Base-by-base conservation (phyloP, 1,140 invertebrate genomes). In the Harlomillsia oculata region DNA sequence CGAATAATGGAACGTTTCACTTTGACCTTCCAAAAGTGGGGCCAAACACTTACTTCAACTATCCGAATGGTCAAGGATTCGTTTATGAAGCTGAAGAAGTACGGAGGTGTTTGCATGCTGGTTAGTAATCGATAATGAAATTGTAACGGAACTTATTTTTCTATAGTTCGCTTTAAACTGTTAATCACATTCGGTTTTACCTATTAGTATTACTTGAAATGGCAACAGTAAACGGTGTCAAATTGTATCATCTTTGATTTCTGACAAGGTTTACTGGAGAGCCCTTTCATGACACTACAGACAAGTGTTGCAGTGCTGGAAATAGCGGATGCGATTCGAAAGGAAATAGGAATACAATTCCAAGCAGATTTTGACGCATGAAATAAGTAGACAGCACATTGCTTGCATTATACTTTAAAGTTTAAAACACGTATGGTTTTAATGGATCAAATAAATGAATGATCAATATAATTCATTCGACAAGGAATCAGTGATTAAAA, bases 11-110 rank as follows among this genome's bases (percentile, higher is more conserved):
- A 36, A 67, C 72, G n/a, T 73, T 75, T 56, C 70, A 77, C 25
- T 76, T 76, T 64, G 66, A 74, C 2, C 66, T 83, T 2, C 82
- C 82, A 4, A 37, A 49, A 23, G 66, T 16, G 5, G 29, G 2
- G 14, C n/a, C 16, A 80, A 80, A 69, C 85, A 79, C 63, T 59
- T 53, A n/a, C 85, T 87, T 8, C 6, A 36, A 23, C n/a, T 40
- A 37, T 14, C 23, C 32, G 5, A 1, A 34, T 66, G 82, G 82
- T 28, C 75, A 74, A 45, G 85, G 83, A 16, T 71, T 89, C n/a
- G 72, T 76, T 32, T 89, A 82, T 65, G 80, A 90, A 72, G 82
- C 84, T 8, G 72, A 78, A 39, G 84, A 87, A 74, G 82, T 79
- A 18, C 74, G 81, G 21, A 71, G 74, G 62, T 86, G 83, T 64